Evolutionary conservation across 2,797 vertebrate genomes (phyloP), one percentile per base, ranked within the genome.

Genomic region (Centropyge bicolor): DNA sequence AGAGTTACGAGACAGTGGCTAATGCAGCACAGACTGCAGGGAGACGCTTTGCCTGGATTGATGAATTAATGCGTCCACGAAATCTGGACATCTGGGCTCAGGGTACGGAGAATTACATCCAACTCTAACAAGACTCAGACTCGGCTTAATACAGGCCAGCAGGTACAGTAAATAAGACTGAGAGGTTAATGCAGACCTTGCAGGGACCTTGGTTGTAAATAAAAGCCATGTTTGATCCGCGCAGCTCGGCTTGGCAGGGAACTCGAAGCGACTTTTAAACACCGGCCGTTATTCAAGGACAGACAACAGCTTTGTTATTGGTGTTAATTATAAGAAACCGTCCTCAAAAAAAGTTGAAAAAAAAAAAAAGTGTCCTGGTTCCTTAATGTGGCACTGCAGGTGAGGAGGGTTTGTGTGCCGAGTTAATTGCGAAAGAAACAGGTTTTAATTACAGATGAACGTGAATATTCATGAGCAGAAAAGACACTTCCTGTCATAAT

Each of bases 1-100:
- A 86, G 91, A 91, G 85, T 90, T 92, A 92, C 49, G 91, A 91
- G 90, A 92, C 89, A 87, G 87, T 86, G 81, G 88, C 83, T 95
- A 93, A 94, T 94, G 84, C 86, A 74, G 80, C 85, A 65, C 90
- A 94, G 92, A 86, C 86, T 83, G 82, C 81, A 80, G 49, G 85
- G 75, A 81, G 72, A 80, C n/a, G 70, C 56, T 85, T 75, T 48
- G 66, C 78, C 65, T 72, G 71, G 65, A 87, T 63, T 84, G 83
- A 89, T 86, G 85, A 90, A 91, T 87, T 81, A 85, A 87, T 85
- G 88, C 27, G 27, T 79, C 57, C 35, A 74, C 88, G 80, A 83
- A 80, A 85, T 70, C 45, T 85, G 75, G 84, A 90, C 90, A 91
- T 88, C 57, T 89, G 88, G 76, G 78, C 77, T 57, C n/a, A 8